A percentile compares a stretch with the other conserved stretches of the same genome.
These are phyloP conservation scores for Hiodon alosoides DNA, from an alignment of 2,113 vertebrate genomes.

Conservation along the genomic window DNA sequence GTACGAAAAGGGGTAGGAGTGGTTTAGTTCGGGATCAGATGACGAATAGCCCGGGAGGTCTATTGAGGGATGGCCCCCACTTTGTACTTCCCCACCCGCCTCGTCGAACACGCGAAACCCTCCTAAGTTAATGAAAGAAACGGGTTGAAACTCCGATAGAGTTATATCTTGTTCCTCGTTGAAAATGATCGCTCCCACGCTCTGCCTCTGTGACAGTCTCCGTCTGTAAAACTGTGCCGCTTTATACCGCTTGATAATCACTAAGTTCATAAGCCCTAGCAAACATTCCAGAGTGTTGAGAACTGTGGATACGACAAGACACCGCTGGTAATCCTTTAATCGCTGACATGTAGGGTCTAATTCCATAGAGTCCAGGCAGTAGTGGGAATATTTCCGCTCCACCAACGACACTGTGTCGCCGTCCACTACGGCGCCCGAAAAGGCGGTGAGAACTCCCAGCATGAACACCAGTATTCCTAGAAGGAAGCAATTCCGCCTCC, in stretches of 20 bases:
- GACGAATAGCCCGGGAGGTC: slow-evolving; percentile 88
- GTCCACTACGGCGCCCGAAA: slow-evolving; percentile 90
- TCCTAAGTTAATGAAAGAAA: slow-evolving; percentile 89
- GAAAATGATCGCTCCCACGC: slow-evolving; percentile 69
- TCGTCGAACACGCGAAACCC: slow-evolving; percentile 74
- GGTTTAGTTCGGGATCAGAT: slow-evolving; percentile 78
- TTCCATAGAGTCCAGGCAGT: slow-evolving; percentile 66
- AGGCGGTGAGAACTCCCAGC: slow-evolving; percentile 85
- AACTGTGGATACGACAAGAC: slow-evolving; percentile 82
- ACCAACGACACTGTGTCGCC: slow-evolving; percentile 87
- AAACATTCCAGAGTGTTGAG: slow-evolving; percentile 88
- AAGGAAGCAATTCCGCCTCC: slow-evolving; percentile 82
- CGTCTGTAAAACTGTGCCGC: slow-evolving; percentile 71
- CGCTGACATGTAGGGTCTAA: slow-evolving; percentile 70
- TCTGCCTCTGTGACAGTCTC: slow-evolving; percentile 60
- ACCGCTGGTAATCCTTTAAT: slow-evolving; percentile 81
- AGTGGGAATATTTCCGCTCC: slow-evolving; percentile 86
- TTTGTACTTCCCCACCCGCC: slow-evolving; percentile 79
- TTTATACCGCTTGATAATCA: slow-evolving; percentile 80
- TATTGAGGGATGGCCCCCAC: slow-evolving; percentile 82
- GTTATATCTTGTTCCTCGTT: slow-evolving; percentile 75
- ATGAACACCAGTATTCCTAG: slow-evolving; percentile 83
- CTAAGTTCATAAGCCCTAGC: slow-evolving; percentile 78
- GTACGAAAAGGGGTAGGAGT: slow-evolving; percentile 82
- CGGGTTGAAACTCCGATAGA: slow-evolving; percentile 72